phyloP scores from a whole-genome alignment of 2,888 invertebrate genomes.

The Chymomyza fuscimana region DNA sequence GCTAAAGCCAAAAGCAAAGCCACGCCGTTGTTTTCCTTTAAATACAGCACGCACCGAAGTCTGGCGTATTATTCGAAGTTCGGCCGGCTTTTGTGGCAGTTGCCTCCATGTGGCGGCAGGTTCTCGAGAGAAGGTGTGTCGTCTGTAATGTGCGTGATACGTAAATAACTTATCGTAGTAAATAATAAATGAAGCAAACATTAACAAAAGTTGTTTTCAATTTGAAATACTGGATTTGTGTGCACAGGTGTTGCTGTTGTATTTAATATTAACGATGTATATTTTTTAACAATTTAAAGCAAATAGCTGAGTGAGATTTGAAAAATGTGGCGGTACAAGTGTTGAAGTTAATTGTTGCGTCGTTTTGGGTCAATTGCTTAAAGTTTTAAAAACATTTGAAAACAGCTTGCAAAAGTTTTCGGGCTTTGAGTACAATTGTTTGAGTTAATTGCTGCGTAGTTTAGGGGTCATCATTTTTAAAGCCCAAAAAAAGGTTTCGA shows the following conservation, averaged over 20 bases:
- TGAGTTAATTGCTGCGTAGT: too few relatives aligned
- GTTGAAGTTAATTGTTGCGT: too few relatives aligned
- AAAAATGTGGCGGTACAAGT: too few relatives aligned
- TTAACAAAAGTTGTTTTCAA: not conserved
- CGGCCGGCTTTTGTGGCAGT: slow-evolving; percentile 66
- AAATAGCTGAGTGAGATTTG: not conserved
- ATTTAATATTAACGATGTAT: not conserved
- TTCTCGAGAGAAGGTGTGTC: not conserved
- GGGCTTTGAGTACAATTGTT: too few relatives aligned
- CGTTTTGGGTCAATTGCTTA: too few relatives aligned
- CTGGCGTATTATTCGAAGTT: slow-evolving; percentile 72
- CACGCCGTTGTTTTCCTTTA: slow-evolving; percentile 53
- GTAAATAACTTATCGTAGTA: slow-evolving; percentile 21
- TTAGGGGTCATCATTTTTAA: too few relatives aligned
- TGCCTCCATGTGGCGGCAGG: slow-evolving; percentile 25
- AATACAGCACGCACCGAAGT: slow-evolving; percentile 66
- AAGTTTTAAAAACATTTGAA: too few relatives aligned
- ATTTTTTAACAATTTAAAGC: not conserved
- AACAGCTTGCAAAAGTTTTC: too few relatives aligned
- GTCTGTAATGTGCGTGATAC: slow-evolving; percentile 10
- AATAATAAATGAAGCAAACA: not conserved
- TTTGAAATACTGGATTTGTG: not conserved
- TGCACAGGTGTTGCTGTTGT: not conserved
- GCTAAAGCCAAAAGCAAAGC: slow-evolving; percentile 31
- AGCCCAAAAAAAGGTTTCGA: too few relatives aligned